These are phyloP conservation scores for Odontothrips loti DNA, from an alignment of 2,888 invertebrate species.

Conservation along the genomic window DNA sequence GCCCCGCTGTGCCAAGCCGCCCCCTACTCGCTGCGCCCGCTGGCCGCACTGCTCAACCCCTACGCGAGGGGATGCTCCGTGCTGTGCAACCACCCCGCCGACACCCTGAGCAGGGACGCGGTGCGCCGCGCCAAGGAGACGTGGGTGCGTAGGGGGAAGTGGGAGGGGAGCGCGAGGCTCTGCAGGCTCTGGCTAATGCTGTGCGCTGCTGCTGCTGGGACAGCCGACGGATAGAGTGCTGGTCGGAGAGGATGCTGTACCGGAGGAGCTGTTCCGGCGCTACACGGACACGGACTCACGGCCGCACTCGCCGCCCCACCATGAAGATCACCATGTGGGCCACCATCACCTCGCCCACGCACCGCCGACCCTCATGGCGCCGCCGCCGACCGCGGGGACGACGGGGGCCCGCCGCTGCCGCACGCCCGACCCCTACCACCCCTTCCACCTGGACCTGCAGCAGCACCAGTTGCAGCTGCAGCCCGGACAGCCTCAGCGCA, in stretches of 20 bases:
- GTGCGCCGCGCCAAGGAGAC: constrained; percentile 67
- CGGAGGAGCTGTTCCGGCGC: constrained; percentile 50
- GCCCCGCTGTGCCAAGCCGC: constrained; percentile 48
- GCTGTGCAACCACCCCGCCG: constrained; percentile 79
- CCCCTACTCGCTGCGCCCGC: constrained; percentile 70
- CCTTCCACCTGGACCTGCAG: background rate
- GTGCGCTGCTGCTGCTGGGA: background rate
- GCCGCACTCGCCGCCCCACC: constrained; percentile 71
- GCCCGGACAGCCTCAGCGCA: constrained; percentile 49
- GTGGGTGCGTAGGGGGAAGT: constrained; percentile 52
- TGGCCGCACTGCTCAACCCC: constrained; percentile 76
- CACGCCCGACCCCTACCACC: constrained; percentile 60
- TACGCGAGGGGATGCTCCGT: constrained; percentile 76
- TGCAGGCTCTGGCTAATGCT: background rate
- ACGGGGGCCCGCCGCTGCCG: constrained; percentile 51
- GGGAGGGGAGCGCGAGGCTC: background rate
- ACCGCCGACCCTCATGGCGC: constrained; percentile 52
- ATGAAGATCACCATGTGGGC: constrained; percentile 51
- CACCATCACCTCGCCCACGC: constrained; percentile 43
- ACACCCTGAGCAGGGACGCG: constrained; percentile 61
- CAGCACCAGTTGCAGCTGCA: constrained; percentile 43
- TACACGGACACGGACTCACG: constrained; percentile 82
- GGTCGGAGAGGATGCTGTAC: constrained; percentile 45
- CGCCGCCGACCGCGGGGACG: constrained; percentile 66
- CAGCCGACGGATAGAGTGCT: constrained; percentile 29